These are phyloP conservation scores for Leucoraja ocellata DNA, from an alignment of 2,797 vertebrate genomes.

Conservation along the genomic window DNA sequence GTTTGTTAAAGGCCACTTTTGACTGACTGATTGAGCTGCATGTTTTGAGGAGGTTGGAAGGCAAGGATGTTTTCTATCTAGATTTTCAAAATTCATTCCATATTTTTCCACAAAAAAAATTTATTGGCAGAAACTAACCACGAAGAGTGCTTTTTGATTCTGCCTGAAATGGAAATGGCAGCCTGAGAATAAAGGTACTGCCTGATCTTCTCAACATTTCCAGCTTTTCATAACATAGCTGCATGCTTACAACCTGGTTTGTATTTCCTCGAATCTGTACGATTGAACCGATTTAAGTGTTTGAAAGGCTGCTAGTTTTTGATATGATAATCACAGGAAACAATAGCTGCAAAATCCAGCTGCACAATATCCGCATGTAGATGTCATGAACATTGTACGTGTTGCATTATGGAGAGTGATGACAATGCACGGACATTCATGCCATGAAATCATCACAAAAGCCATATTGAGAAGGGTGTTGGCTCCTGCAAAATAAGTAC, in stretches of 20 bases:
- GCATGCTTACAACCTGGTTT: not conserved
- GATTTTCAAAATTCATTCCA: not conserved
- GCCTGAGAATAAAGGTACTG: not conserved
- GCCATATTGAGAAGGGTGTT: too few species aligned
- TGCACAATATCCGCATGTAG: too few species aligned
- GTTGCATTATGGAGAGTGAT: too few species aligned
- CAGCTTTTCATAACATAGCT: too few species aligned
- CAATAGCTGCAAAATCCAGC: too few species aligned
- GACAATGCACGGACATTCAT: too few species aligned
- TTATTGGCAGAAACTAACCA: not conserved
- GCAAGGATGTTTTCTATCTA: not conserved
- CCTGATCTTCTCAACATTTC: too few species aligned
- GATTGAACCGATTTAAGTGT: not conserved
- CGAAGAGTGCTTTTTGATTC: not conserved
- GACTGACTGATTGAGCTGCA: not conserved
- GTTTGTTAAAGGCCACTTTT: not conserved
- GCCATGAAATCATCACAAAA: too few species aligned
- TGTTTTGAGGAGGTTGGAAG: not conserved
- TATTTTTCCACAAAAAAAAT: not conserved
- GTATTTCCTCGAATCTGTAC: not conserved
- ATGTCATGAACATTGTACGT: too few species aligned
- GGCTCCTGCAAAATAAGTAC: too few species aligned
- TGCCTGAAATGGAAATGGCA: not conserved
- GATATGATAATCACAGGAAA: not conserved
- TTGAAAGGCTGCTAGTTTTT: not conserved